A percentile compares a stretch with the other conserved stretches of the same genome.
Evolutionary conservation across 2,113 vertebrate species (phyloP).

Genomic region (Ptyas mucosa): DNA sequence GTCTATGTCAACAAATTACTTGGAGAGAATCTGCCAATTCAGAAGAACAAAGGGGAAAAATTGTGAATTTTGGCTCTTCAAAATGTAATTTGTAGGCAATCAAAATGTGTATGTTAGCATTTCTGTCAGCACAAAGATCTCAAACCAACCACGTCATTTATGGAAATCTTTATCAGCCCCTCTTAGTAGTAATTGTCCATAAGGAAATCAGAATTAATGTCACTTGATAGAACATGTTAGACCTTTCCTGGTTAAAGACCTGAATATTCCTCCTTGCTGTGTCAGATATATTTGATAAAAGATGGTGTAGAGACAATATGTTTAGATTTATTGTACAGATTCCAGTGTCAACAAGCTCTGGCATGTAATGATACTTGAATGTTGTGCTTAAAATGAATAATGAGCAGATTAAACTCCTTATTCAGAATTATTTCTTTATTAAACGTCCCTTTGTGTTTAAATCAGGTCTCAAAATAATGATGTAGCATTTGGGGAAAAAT

Average conservation of each 20-base stretch:
- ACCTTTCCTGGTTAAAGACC: neutral
- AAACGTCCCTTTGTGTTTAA: no score
- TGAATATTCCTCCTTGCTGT: neutral
- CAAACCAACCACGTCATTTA: neutral
- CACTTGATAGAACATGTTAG: neutral
- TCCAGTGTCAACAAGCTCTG: neutral
- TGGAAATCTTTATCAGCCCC: neutral
- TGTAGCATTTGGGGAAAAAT: no score
- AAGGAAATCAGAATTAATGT: neutral
- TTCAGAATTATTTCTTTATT: neutral
- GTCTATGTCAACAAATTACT: no score
- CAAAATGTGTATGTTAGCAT: no score
- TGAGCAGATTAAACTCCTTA: neutral
- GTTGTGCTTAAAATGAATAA: neutral
- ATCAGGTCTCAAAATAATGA: no score
- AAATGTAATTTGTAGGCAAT: no score
- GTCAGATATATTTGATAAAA: neutral
- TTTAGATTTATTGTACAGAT: neutral
- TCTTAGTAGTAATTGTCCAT: neutral
- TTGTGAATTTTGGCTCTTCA: no score
- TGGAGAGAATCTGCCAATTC: no score
- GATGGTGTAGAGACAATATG: neutral
- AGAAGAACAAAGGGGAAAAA: no score
- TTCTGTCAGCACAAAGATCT: neutral
- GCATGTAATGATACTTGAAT: neutral